phyloP scores from a whole-genome alignment of 1,140 invertebrate genomes.

The Sycophila sp. region DNA sequence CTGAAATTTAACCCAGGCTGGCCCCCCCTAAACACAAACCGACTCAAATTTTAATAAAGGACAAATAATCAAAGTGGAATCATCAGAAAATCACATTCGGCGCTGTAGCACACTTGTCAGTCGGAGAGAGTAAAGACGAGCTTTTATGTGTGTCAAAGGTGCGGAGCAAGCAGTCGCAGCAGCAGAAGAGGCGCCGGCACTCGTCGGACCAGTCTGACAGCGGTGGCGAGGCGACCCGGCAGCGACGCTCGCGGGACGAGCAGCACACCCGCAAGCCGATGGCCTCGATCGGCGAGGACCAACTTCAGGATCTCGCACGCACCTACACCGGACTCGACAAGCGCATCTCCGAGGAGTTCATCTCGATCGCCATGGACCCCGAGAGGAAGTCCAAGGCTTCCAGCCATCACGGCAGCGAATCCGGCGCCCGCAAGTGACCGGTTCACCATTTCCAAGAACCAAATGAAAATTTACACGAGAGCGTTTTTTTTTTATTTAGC shows the following conservation, averaged over 20 bases:
- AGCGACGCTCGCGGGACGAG: neutral
- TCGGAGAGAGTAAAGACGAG: too few relatives aligned
- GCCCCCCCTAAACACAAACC: too few relatives aligned
- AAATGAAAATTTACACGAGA: too few relatives aligned
- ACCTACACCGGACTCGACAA: slow-evolving; percentile 71
- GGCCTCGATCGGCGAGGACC: slow-evolving; percentile 57
- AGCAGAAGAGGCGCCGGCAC: slow-evolving; percentile 40
- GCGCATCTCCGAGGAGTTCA: slow-evolving; percentile 70
- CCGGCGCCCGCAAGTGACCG: slow-evolving; percentile 42
- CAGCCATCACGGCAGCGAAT: slow-evolving; percentile 60
- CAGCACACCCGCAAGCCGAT: slow-evolving; percentile 31
- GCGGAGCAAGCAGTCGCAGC: slow-evolving; percentile 51
- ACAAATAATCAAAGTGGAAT: too few relatives aligned
- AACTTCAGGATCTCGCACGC: slow-evolving; percentile 62
- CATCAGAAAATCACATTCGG: too few relatives aligned
- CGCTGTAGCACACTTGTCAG: too few relatives aligned
- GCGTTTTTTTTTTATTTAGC: neutral
- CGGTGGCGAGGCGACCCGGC: neutral
- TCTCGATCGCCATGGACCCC: slow-evolving; percentile 68
- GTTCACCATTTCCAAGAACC: too few relatives aligned
- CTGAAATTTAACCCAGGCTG: too few relatives aligned
- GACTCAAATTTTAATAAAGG: too few relatives aligned
- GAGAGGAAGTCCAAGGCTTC: slow-evolving; percentile 61
- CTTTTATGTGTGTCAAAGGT: slow-evolving; percentile 35
- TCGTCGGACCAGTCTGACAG: slow-evolving; percentile 47